These are phyloP conservation scores for Chondrosia reniformis DNA, from an alignment of 37 sponge, comb jelly and placozoan species.

Conservation along the genomic window DNA sequence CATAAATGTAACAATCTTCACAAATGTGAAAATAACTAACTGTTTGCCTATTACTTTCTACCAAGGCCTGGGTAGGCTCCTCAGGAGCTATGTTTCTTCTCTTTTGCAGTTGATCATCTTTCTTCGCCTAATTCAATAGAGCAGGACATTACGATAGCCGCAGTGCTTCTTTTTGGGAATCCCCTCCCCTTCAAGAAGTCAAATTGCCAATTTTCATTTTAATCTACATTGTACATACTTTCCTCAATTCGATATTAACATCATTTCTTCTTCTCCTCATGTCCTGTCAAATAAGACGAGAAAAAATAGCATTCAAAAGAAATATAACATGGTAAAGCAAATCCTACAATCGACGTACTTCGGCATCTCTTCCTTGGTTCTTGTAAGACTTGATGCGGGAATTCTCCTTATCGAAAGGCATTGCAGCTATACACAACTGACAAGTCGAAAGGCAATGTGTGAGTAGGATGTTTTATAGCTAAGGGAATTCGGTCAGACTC, in stretches of 20 bases:
- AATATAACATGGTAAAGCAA: background rate
- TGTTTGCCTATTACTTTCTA: constrained; percentile 40
- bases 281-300: constrained; percentile 31
- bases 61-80: constrained; percentile 30
- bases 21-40: too few species aligned
- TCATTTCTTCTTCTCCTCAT: constrained; percentile 80
- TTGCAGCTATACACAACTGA: too few species aligned
- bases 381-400: constrained; percentile 66
- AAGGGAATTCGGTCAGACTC: too few species aligned
- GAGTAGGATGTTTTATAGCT: too few species aligned
- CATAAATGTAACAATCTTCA: too few species aligned
- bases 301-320: background rate
- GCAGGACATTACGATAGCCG: background rate
- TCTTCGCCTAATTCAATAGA: constrained; percentile 43
- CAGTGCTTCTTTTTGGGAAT: background rate
- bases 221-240: constrained; percentile 12
- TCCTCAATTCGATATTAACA: constrained; percentile 72
- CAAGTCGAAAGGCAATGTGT: too few species aligned
- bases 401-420: constrained; percentile 16
- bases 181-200: background rate
- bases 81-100: constrained; percentile 72
- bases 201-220: background rate
- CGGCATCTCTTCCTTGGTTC: constrained; percentile 59
- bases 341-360: constrained; percentile 19
- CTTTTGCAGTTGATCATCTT: constrained; percentile 83